Evolutionary conservation across 2,113 vertebrate genomes (phyloP).

Genomic region (Pygoscelis adeliae): DNA sequence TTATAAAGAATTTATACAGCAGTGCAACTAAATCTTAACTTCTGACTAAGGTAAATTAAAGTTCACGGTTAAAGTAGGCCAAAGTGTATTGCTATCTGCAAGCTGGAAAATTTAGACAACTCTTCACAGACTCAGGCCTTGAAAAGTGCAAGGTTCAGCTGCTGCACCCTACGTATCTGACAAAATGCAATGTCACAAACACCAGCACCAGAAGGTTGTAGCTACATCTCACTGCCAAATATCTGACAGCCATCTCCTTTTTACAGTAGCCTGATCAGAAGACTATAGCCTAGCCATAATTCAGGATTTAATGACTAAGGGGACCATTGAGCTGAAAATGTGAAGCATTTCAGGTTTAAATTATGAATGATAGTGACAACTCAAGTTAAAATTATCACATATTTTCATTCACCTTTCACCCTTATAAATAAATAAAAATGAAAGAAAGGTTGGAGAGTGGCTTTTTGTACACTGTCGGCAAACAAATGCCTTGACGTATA

Average conservation of each 20-base stretch:
- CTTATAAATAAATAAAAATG: background rate
- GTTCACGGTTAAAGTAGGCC: background rate
- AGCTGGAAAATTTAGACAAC: background rate
- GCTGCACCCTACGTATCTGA: background rate
- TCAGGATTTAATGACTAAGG: background rate
- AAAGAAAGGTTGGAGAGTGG: background rate
- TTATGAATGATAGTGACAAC: background rate
- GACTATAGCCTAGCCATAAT: background rate
- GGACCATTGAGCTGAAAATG: background rate
- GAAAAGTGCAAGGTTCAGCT: background rate
- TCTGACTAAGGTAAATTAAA: background rate
- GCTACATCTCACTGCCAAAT: background rate
- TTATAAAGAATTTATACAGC: background rate
- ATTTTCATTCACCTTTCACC: background rate
- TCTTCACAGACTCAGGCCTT: background rate
- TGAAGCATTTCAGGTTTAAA: background rate
- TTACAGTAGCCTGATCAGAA: background rate
- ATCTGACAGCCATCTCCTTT: background rate
- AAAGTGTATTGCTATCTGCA: background rate
- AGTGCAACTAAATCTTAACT: constrained; percentile 1
- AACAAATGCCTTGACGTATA: background rate
- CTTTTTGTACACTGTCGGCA: background rate
- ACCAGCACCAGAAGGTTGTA: background rate
- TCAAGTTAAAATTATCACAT: background rate
- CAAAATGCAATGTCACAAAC: background rate